Evolutionary conservation across 2,888 invertebrate species (phyloP).

Genomic region (Pachydiplax longipennis): DNA sequence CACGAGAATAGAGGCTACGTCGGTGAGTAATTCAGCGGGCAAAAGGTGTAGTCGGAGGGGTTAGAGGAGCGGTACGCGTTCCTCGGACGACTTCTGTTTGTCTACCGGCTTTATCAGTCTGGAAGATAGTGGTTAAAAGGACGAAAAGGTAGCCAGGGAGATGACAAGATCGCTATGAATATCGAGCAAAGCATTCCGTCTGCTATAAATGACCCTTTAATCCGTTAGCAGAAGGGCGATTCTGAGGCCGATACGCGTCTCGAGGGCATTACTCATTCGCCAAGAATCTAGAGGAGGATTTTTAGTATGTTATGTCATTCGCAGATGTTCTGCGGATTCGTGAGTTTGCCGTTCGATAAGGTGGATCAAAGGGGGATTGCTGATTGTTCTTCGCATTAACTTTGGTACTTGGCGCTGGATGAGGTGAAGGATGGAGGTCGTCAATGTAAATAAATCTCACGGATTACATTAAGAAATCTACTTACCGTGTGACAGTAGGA

Average conservation of each 20-base stretch:
- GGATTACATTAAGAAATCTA: too few relatives aligned
- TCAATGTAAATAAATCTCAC: too few relatives aligned
- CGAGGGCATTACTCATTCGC: too few relatives aligned
- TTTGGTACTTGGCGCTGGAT: too few relatives aligned
- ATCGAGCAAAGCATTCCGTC: background rate
- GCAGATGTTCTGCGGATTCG: too few relatives aligned
- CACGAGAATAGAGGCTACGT: background rate
- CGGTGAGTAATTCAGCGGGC: slow-evolving; percentile 11
- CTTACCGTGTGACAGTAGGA: too few relatives aligned
- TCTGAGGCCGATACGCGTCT: background rate
- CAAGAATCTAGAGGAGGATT: too few relatives aligned
- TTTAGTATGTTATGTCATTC: too few relatives aligned
- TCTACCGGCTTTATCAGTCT: background rate
- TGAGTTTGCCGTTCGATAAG: too few relatives aligned
- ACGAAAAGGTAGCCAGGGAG: background rate
- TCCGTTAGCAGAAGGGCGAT: background rate
- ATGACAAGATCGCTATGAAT: background rate
- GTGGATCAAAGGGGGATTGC: too few relatives aligned
- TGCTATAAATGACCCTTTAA: background rate
- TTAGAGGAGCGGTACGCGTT: background rate
- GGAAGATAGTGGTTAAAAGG: background rate
- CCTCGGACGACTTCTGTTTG: background rate
- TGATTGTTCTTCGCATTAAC: too few relatives aligned
- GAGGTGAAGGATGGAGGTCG: too few relatives aligned
- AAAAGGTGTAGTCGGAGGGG: background rate